Base-by-base conservation (phyloP, 2,797 vertebrate species). In the Distichodus sexfasciatus region DNA sequence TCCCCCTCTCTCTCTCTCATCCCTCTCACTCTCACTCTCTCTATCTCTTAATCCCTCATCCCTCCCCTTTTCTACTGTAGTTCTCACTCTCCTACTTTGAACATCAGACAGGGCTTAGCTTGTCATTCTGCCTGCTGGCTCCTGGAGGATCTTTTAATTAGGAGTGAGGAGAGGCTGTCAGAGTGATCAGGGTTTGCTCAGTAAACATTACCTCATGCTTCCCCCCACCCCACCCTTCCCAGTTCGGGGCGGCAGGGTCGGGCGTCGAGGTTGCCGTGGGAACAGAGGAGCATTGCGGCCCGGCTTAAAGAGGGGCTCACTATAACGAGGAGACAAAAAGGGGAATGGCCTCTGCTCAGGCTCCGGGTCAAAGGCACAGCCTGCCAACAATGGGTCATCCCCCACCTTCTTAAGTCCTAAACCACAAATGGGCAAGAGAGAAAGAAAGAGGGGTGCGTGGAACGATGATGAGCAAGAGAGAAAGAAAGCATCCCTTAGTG, bases 291-390 rank as follows among this genome's bases (percentile, higher is more conserved):
- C 53, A 58, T 72, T 67, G 71, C 61, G 75, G 82, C 82, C 83
- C 74, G 68, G 80, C 81, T 87, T 87, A 88, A 86, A 86, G 74
- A 74, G 74, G 83, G 83, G 85, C 85, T 77, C 63, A 71, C 83
- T 75, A 84, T 90, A 89, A 90, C 88, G 86, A 89, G 89, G 87
- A 87, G 85, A 91, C 91, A 91, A 90, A 85, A 83, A 84, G 85
- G 87, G 85, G 68, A 77, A 72, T 73, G 75, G n/a, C 70, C 81
- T 77, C 58, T 48, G 71, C 69, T 75, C 70, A 84, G 81, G 57
- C 65, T 67, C 43, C 46, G 62, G 79, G 79, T 81, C 79, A 76
- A 75, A 79, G 83, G 84, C 85, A 82, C 88, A 85, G 87, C 86
- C 81, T 81, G 71, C 76, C 71, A 90, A 83, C 89, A 92, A 91